These are phyloP conservation scores for Eubasilissa splendida DNA, from an alignment of 2,888 invertebrate species.

Conservation along the genomic window DNA sequence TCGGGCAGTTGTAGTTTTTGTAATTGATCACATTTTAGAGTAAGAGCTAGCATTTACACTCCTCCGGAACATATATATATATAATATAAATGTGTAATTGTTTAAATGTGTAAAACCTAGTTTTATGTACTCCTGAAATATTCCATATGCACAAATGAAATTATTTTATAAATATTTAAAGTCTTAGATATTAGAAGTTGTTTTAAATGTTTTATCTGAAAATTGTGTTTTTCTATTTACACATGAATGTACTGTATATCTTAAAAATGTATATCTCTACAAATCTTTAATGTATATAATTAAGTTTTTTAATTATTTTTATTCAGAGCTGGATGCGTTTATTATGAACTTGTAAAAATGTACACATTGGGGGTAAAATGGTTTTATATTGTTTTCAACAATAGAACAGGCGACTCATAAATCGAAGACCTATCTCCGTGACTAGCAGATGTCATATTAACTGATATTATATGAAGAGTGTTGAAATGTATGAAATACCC, in stretches of 20 bases:
- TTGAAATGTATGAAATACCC: too few relatives aligned
- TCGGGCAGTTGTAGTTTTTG: slow-evolving; percentile 7
- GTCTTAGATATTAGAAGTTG: neutral
- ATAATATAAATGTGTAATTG: too few relatives aligned
- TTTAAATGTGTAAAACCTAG: neutral
- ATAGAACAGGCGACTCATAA: too few relatives aligned
- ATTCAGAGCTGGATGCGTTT: neutral
- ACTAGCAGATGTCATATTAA: too few relatives aligned
- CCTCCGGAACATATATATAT: too few relatives aligned
- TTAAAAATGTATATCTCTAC: neutral
- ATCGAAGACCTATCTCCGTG: too few relatives aligned
- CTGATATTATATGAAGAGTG: too few relatives aligned
- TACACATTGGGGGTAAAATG: too few relatives aligned
- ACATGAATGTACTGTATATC: neutral
- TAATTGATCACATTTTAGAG: slow-evolving; percentile 2
- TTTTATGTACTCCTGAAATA: neutral
- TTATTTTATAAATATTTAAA: slow-evolving; percentile 11
- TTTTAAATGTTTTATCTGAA: neutral
- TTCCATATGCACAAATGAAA: slow-evolving; percentile 21
- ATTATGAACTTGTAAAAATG: too few relatives aligned
- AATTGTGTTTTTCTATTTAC: neutral
- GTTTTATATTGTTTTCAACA: too few relatives aligned
- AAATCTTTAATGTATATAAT: neutral
- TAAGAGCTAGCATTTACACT: slow-evolving; percentile 9
- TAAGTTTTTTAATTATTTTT: neutral